Percentiles rank a stretch among this genome's conserved stretches.
phyloP scores from a whole-genome alignment of 2,113 vertebrate genomes.

The Thalassoma bifasciatum region DNA sequence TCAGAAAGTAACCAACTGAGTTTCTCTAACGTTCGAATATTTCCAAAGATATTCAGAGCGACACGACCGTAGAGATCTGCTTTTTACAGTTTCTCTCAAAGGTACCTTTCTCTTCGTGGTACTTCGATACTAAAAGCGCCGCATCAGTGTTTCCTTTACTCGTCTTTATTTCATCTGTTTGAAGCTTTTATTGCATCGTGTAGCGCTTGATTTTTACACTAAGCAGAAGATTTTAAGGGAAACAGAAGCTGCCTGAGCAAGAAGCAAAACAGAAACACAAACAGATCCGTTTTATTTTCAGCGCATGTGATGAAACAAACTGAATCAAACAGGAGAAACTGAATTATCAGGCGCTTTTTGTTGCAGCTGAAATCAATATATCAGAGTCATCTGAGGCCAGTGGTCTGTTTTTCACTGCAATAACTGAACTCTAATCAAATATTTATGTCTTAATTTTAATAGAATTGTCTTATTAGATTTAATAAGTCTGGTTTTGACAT shows the following conservation, averaged over 20 bases:
- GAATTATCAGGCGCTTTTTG: too few species aligned
- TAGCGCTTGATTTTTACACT: not conserved
- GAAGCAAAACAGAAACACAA: not conserved
- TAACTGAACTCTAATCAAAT: too few species aligned
- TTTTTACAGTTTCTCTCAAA: not conserved
- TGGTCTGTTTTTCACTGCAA: not conserved
- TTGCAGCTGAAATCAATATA: too few species aligned
- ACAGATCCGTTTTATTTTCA: not conserved
- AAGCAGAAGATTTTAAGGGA: not conserved
- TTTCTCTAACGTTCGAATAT: conserved; percentile 1
- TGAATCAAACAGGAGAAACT: too few species aligned
- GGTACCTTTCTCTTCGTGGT: conserved; percentile 21
- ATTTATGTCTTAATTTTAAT: too few species aligned
- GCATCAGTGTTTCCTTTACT: conserved; percentile 9
- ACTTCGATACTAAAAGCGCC: not conserved
- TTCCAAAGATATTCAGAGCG: conserved; percentile 31
- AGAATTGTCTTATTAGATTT: too few species aligned
- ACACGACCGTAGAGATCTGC: not conserved
- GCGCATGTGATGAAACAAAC: too few species aligned
- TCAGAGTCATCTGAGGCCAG: conserved; percentile 27
- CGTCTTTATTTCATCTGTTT: not conserved
- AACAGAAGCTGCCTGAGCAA: not conserved
- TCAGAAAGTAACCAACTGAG: not conserved
- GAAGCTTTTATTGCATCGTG: not conserved
- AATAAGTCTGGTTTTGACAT: too few species aligned